Base-by-base conservation (phyloP, 2,888 invertebrate species). In the Dasysyrphus tricinctus region DNA sequence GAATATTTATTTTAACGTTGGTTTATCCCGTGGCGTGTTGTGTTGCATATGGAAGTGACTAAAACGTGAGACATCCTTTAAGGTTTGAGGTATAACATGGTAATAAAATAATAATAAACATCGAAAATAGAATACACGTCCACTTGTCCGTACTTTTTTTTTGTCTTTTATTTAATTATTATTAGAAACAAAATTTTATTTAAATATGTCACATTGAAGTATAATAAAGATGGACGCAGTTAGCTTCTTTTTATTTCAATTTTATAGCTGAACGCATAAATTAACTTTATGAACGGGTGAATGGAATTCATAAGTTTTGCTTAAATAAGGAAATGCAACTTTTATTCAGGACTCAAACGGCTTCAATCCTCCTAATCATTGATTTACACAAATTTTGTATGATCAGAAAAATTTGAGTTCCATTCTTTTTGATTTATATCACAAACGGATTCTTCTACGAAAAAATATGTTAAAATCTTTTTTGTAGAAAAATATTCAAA, bases 181-280 rank as follows among this genome's bases (percentile, higher is more conserved):
- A 82, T 84, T 80, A 80, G 80, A 84, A 84, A 84, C 80, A 59
- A 76, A 84, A 80, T 72, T 80, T 49, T 24, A 75, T 79, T 79
- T 57, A 84, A 76, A 72, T 29, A 72, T 63, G 70, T 70, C 79
- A 80, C 83, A 78, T 74, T 69, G 49, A 81, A 59, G 16, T 29
- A 54, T 69, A 67, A 39, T 72, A 76, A 82, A 70, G 47, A 74
- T 73, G 56, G 61, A 78, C 56, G 69, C 70, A 56, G 14, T 83
- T 34, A 37, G 54, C 63, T 70, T 32, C 32, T 49, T 42, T 63
- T 56, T 56, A 74, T 63, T 32, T 24, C 24, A 51, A 49, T 61
- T 59, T 57, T 34, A n/a, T n/a, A n/a, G 32, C 32, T 67, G 59
- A 61, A 78, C 37, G 69, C 69, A 63, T 83, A 63, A 80, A 75